These are phyloP conservation scores for Leptinotarsa tumamoca DNA, from an alignment of 2,888 invertebrate genomes.

Conservation along the genomic window DNA sequence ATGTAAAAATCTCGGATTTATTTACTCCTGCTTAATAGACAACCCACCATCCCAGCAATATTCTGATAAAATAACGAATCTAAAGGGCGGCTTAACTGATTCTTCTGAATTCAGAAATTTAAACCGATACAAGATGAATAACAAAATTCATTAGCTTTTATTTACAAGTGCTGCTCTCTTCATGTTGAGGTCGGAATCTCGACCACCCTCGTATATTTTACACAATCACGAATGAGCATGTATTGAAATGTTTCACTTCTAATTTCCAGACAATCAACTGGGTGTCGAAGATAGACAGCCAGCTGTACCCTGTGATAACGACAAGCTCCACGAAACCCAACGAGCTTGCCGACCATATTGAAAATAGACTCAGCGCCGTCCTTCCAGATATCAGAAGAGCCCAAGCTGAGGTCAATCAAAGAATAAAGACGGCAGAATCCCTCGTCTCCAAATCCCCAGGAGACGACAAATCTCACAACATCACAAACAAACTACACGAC, in stretches of 20 bases:
- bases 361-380: slow-evolving; percentile 70
- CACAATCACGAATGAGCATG: too few relatives aligned
- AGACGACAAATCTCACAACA: slow-evolving; percentile 71
- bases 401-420: slow-evolving; percentile 75
- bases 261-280: slow-evolving; percentile 72
- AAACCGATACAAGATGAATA: too few relatives aligned
- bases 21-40: too few relatives aligned
- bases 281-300: slow-evolving; percentile 77
- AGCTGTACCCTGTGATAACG: slow-evolving; percentile 81
- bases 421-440: slow-evolving; percentile 76
- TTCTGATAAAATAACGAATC: too few relatives aligned
- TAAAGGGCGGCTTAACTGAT: too few relatives aligned
- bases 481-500: slow-evolving; percentile 75
- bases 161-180: too few relatives aligned
- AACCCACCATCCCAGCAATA: too few relatives aligned
- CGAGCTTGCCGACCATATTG: slow-evolving; percentile 70
- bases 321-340: slow-evolving; percentile 72
- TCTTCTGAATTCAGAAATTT: too few relatives aligned
- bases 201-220: too few relatives aligned
- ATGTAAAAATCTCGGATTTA: too few relatives aligned
- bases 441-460: slow-evolving; percentile 72
- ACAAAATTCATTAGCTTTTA: too few relatives aligned
- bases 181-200: too few relatives aligned
- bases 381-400: slow-evolving; percentile 74
- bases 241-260: not conserved